Percentiles rank a stretch among this genome's conserved stretches.
phyloP scores from a whole-genome alignment of 2,797 vertebrate genomes.

The Discoglossus pictus region DNA sequence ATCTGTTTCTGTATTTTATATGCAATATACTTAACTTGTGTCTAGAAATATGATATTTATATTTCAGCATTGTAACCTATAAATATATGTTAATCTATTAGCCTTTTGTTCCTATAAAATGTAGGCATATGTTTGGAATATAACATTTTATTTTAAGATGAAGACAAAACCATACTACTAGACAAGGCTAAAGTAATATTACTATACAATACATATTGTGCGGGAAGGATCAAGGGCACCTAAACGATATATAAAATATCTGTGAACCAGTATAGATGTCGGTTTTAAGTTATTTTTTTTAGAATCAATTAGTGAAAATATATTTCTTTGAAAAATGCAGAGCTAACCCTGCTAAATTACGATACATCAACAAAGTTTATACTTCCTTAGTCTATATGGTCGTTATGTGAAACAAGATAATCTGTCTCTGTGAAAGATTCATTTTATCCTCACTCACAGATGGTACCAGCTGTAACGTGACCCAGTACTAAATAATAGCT shows the following conservation, averaged over 20 bases:
- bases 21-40: no score
- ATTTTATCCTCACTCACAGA: conserved; percentile 63
- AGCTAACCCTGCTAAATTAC: no score
- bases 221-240: conserved; percentile 4
- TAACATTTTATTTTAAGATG: background rate
- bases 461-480: conserved; percentile 70
- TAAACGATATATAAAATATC: background rate
- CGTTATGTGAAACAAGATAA: conserved; percentile 55
- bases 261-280: background rate
- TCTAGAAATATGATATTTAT: no score
- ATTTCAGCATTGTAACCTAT: no score
- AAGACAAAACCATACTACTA: background rate
- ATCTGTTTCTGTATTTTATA: no score
- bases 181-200: conserved; percentile 12
- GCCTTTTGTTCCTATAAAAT: background rate
- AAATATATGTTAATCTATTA: no score
- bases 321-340: no score
- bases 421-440: conserved; percentile 62
- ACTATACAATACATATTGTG: background rate
- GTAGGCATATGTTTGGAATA: background rate
- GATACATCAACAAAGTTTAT: no score
- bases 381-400: conserved; percentile 12
- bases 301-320: no score
- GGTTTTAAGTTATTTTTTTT: no score
- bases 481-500: conserved; percentile 55